A percentile compares a stretch with the other conserved stretches of the same genome.
Conservation (phyloP, 2,888 invertebrate species). For the Catotricha subobsoleta region DNA sequence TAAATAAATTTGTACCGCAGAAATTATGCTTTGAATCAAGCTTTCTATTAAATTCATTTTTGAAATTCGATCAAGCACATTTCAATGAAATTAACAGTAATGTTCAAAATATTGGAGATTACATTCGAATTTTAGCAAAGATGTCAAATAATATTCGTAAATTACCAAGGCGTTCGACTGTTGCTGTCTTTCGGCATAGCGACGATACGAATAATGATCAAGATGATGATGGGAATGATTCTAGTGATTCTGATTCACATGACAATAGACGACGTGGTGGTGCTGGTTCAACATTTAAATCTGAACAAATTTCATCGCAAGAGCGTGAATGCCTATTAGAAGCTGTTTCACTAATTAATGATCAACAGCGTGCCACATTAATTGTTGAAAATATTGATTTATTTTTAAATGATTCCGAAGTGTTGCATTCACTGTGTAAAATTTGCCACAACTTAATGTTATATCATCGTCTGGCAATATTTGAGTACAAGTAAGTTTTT, state of each 20-base stretch:
- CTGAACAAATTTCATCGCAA: constrained; percentile 22
- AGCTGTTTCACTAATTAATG: constrained; percentile 45
- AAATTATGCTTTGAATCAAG: constrained; percentile 13
- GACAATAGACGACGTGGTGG: too few relatives aligned
- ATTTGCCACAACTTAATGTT: constrained; percentile 71
- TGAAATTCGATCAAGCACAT: constrained; percentile 24
- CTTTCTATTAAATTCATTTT: constrained; percentile 24
- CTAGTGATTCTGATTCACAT: constrained; percentile 30
- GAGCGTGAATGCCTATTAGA: constrained; percentile 23
- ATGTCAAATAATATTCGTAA: constrained; percentile 24
- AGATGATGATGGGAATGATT: constrained; percentile 12
- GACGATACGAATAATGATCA: constrained; percentile 1
- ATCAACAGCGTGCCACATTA: constrained; percentile 35
- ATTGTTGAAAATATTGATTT: constrained; percentile 30
- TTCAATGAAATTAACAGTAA: constrained; percentile 15
- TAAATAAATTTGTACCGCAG: too few relatives aligned
- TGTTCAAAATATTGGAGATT: not conserved
- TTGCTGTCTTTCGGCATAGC: constrained; percentile 16
- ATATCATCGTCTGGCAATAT: constrained; percentile 62
- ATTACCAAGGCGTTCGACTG: constrained; percentile 17
- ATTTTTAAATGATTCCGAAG: constrained; percentile 29
- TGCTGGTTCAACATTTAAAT: too few relatives aligned
- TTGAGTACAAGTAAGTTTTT: constrained; percentile 56
- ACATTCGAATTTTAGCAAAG: constrained; percentile 13
- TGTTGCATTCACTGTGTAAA: constrained; percentile 50